Evolutionary conservation across 2,797 vertebrate genomes (phyloP), one percentile per base, ranked within the genome.

Genomic region (Tragopan temminckii): DNA sequence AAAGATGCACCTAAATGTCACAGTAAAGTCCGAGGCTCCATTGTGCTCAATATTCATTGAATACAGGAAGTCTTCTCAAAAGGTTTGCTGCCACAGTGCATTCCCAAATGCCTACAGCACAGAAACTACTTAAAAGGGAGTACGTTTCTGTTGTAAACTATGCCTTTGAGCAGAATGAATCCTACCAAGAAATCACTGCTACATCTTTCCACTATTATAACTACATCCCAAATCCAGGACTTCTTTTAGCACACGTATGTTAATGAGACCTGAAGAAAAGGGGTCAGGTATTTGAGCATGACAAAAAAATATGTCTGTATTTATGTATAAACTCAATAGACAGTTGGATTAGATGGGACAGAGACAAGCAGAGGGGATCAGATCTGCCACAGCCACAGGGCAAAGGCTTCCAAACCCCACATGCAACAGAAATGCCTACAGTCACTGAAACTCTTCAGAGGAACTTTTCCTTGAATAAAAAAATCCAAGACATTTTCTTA

Each of bases 351-450:
- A 7, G 7, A 15, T 11, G 45, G 42, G 45, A 36, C 13, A 31
- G 36, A 0, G 2, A 79, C 69, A 64, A 46, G n/a, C 21, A 83
- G 38, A 40, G 11, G 11, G 62, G 31, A 66, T 85, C 15, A 31
- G 13, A 52, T 59, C 27, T 52, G 20, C 18, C 20, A 24, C 0
- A 0, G 25, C 27, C 40, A 21, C 27, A n/a, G 50, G 43, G 38
- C 33, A 58, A 50, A 76, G 4, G 8, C 24, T 89, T 80, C 57
- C 29, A 57, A 80, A 40, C 31, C 20, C 14, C 43, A 29, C 43
- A 16, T 55, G 24, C 63, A 59, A 40, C 6, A 43, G 55, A 62
- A 86, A 38, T 43, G 15, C 31, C 2, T 3, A 68, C 53, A 58
- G 7, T 72, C 45, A 7, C 18, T 69, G 55, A 33, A 81, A 79